A percentile compares a stretch with the other conserved stretches of the same genome.
phyloP scores from a whole-genome alignment of 2,113 vertebrate genomes.

The Mesitornis unicolor region DNA sequence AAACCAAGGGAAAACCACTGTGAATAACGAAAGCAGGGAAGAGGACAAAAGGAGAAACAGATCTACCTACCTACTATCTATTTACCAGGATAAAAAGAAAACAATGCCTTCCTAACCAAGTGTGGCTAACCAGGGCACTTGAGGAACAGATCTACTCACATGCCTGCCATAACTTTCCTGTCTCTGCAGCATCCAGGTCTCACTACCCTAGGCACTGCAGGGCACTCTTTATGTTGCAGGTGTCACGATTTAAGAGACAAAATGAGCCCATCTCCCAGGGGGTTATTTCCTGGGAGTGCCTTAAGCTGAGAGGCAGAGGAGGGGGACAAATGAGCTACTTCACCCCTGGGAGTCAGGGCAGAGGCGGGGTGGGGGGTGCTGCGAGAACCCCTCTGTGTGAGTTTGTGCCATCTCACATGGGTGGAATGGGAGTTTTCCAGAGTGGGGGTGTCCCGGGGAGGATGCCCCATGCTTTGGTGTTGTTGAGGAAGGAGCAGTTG shows the following conservation, averaged over 20 bases:
- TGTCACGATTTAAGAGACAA: background rate
- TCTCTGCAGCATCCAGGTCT: accelerated
- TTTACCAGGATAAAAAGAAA: background rate
- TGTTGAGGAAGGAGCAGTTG: background rate
- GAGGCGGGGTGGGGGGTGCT: background rate
- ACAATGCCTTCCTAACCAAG: background rate
- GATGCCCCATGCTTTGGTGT: background rate
- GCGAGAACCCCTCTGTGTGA: background rate
- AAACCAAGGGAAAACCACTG: background rate
- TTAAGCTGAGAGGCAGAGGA: background rate
- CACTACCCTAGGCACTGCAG: too few relatives aligned
- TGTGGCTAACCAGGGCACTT: background rate
- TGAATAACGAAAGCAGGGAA: background rate
- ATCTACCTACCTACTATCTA: background rate
- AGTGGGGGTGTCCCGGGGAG: background rate
- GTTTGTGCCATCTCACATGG: background rate
- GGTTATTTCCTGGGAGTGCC: background rate
- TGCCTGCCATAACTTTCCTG: background rate
- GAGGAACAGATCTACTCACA: background rate
- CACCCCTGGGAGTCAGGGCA: accelerated
- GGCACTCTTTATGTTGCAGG: background rate
- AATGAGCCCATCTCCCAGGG: background rate
- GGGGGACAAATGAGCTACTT: accelerated
- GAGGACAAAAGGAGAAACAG: background rate
- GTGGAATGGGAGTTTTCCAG: background rate